Evolutionary conservation across 2,113 vertebrate species (phyloP), one percentile per base, ranked within the genome.

Genomic region (Oxyura jamaicensis): DNA sequence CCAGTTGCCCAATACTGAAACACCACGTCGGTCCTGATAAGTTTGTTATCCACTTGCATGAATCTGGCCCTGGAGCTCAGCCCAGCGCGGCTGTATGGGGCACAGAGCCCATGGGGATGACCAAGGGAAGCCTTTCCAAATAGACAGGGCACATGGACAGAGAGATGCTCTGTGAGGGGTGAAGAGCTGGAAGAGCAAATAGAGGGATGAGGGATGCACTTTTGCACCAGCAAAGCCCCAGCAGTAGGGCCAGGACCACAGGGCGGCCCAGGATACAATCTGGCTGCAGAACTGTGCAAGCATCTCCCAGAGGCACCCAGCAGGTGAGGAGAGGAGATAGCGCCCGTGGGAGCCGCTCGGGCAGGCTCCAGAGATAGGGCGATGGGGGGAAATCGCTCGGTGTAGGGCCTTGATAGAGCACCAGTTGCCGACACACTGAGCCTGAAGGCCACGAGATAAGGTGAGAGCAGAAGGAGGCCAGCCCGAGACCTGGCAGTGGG

Each of bases 371-470:
- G 28, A 95, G 93, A 96, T 94, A 97, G 60, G 78, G 33, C 0
- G 1, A 18, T 3, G 1, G 11, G 1, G 31, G 53, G 53, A 6
- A 86, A 46, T 63, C 25, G 2, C 50, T 46, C 13, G 1, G 35
- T 88, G 85, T 52, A 66, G 41, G 4, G 4, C n/a, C 71, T 80
- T 52, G 93, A 96, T 77, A 96, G 52, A 71, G 72, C 67, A 85
- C 59, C 59, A 85, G 87, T 67, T 67, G 67, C 44, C 3, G 7
- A 80, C 46, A 88, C 79, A 33, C 25, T 0, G 2, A 55, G 90
- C 79, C 90, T 95, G 95, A 88, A 83, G 7, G 22, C 41, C 5
- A 3, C 4, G 29, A 91, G 95, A 96, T 96, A 96, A 93, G 83
- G 20, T 1, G 0, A 91, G 42, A 8, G 22, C 42, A 86, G 59